Base-by-base conservation (phyloP, 1,140 invertebrate genomes). In the Tenebrio molitor region DNA sequence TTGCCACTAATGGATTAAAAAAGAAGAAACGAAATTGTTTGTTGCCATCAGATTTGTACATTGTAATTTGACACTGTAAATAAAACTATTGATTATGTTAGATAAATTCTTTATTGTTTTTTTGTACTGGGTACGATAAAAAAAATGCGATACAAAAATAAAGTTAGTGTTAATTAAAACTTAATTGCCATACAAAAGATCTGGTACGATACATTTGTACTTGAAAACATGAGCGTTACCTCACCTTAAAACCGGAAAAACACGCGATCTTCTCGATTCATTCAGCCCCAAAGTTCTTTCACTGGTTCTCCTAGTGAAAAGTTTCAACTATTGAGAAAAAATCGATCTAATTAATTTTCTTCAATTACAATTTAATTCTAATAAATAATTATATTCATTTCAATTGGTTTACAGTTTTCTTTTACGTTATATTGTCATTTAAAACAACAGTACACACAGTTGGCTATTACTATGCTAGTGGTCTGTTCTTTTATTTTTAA, bases 61-160 rank as follows among this genome's bases (percentile, higher is more conserved):
- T 41, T 66, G 19, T 23, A 66, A 44, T 66, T 58, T 58, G 50
- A 44, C 17, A 29, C 19, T 66, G 64, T 66, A 66, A 66, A 66
- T 66, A 66, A 66, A 65, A 66, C 23, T 66, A 66, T 66, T 44
- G 62, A 66, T 41, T 44, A 44, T 23, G 64, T 66, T 66, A 66
- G 33, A 36, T 65, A 29, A 1, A 63, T 63, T 16, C 44, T 50
- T 50, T 50, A 50, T 50, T 14, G 44, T 50, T 50, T 50, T 39
- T 65, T 65, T 65, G 62, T 65, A 65, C 44, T 50, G 4, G 6
- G 44, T 50, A 50, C 44, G 25, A 29, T 29, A 29, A 50, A 50
- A 44, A 44, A 44, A 50, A 50, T 50, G 17, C 17, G 17, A 19
- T 50, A 50, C 44, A 50, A 50, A 50, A 50, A 50, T 50, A 50